A percentile compares a stretch with the other conserved stretches of the same genome.
phyloP scores from a whole-genome alignment of 2,113 vertebrate genomes.

The Gasterosteus nipponicus region DNA sequence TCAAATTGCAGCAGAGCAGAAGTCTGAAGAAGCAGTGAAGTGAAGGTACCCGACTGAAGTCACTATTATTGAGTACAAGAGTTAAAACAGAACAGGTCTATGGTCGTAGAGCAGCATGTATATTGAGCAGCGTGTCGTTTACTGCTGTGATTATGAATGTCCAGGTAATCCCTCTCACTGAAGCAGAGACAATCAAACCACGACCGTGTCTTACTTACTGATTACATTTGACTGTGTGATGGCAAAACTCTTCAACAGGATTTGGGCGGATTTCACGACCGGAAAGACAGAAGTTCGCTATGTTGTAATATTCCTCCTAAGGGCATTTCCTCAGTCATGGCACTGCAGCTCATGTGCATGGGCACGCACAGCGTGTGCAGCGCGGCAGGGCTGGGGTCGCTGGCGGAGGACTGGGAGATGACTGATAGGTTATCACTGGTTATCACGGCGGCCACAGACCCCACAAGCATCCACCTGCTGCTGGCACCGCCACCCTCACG shows the following conservation, averaged over 20 bases:
- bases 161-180: not conserved
- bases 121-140: not conserved
- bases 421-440: slow-evolving; percentile 80
- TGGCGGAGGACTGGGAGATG: slow-evolving; percentile 48
- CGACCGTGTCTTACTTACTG: not conserved
- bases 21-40: not conserved
- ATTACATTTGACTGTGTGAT: not conserved
- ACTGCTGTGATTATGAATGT: slow-evolving; percentile 19
- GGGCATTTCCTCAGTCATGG: not conserved
- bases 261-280: not conserved
- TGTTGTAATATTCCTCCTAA: not conserved
- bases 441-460: slow-evolving; percentile 74
- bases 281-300: not conserved
- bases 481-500: slow-evolving; percentile 48
- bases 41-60: not conserved
- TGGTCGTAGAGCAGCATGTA: not conserved
- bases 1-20: not conserved
- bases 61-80: not conserved
- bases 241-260: not conserved
- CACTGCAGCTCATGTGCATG: not conserved
- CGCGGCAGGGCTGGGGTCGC: slow-evolving; percentile 59
- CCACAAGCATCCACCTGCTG: slow-evolving; percentile 68
- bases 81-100: not conserved
- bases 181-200: slow-evolving; percentile 9
- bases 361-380: not conserved